These are phyloP conservation scores for Stichodactyla helianthus DNA, from an alignment of 64 coral and sea anemone species.

Conservation along the genomic window DNA sequence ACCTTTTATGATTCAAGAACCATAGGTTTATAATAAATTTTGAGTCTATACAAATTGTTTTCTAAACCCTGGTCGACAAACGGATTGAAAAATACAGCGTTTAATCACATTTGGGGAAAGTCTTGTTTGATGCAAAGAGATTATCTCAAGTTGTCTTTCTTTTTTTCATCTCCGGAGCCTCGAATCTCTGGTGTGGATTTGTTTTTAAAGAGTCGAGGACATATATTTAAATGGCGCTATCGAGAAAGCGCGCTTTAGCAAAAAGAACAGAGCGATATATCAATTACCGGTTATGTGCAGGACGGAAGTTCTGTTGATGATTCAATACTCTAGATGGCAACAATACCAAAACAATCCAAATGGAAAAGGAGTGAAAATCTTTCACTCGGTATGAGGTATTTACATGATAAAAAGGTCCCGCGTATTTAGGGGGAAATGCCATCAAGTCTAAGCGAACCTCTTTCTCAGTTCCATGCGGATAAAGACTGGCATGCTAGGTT, in stretches of 20 bases:
- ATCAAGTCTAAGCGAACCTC: neutral
- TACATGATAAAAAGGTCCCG: neutral
- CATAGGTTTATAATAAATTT: neutral
- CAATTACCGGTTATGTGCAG: constrained; percentile 23
- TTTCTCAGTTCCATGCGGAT: neutral
- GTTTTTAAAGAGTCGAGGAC: neutral
- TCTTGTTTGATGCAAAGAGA: constrained; percentile 1
- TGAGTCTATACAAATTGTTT: neutral
- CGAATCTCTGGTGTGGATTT: neutral
- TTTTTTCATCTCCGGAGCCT: neutral
- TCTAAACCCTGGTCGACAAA: neutral
- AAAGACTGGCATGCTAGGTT: neutral
- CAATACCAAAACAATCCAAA: constrained; percentile 3
- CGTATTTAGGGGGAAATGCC: neutral
- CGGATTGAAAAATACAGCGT: neutral
- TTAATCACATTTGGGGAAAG: neutral
- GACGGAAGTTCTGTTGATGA: neutral
- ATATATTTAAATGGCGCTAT: constrained; percentile 13
- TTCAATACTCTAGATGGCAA: neutral
- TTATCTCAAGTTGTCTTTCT: constrained; percentile 21
- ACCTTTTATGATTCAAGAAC: neutral
- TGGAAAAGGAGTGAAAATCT: neutral
- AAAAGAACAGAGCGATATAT: constrained; percentile 13
- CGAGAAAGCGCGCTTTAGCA: neutral
- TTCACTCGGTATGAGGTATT: constrained; percentile 19